phyloP scores from a whole-genome alignment of 1,140 invertebrate species.

The Hydropsyche tenuis region DNA sequence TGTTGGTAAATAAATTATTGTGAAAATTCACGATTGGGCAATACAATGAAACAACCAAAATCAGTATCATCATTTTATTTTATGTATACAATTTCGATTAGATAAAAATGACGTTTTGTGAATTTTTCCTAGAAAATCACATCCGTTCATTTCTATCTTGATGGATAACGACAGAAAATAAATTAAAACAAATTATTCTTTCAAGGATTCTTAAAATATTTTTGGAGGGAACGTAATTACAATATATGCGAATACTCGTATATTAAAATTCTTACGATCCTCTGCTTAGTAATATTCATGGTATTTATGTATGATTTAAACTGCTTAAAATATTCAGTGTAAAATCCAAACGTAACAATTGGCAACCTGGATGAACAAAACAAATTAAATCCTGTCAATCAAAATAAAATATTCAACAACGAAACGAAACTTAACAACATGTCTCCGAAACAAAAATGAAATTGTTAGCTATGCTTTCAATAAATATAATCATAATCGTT shows the following conservation, averaged over 20 bases:
- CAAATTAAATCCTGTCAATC: conserved; percentile 5
- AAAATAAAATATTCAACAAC: conserved; percentile 8
- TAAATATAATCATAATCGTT: background rate
- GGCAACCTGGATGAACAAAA: conserved; percentile 5
- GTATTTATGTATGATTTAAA: background rate
- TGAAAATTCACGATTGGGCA: background rate
- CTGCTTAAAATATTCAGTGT: conserved; percentile 16
- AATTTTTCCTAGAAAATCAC: conserved; percentile 13
- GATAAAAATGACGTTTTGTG: conserved; percentile 26
- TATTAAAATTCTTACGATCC: conserved; percentile 8
- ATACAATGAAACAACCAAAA: conserved; percentile 19
- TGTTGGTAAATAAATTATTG: background rate
- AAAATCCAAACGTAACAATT: conserved; percentile 17
- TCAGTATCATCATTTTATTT: conserved; percentile 22
- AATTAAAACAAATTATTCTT: conserved; percentile 2
- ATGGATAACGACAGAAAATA: background rate
- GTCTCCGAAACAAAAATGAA: background rate
- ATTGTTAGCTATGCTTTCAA: conserved; percentile 23
- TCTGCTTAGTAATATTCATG: conserved; percentile 1
- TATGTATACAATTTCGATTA: conserved; percentile 36
- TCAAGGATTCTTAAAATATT: conserved; percentile 3
- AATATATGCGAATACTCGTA: background rate
- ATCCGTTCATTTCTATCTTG: conserved; percentile 6
- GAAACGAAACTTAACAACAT: background rate
- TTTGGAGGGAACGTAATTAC: conserved; percentile 28